Evolutionary conservation across 1,140 invertebrate genomes (phyloP).

Genomic region (Hormaphis cornu): DNA sequence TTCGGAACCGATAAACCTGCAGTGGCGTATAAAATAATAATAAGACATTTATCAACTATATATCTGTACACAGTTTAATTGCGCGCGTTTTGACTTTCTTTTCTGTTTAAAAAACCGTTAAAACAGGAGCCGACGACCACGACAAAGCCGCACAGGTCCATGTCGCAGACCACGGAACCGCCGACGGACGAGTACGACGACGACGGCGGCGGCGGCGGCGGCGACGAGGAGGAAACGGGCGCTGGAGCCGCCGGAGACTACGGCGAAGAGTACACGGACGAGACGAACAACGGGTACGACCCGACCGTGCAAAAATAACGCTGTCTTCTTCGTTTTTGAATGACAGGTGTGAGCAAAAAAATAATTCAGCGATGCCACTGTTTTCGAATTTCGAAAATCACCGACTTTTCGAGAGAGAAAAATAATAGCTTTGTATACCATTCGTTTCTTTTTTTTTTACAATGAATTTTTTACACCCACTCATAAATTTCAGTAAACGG

Average conservation of each 20-base stretch:
- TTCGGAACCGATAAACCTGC: too few relatives aligned
- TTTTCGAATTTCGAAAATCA: too few relatives aligned
- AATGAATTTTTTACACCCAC: too few relatives aligned
- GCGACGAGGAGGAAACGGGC: constrained; percentile 5
- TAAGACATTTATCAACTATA: neutral
- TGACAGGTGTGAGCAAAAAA: neutral
- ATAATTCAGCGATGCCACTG: too few relatives aligned
- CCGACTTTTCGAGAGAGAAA: too few relatives aligned
- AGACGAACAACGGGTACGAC: neutral
- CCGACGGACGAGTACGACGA: constrained; percentile 13
- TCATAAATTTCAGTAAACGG: too few relatives aligned
- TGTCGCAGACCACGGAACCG: constrained; percentile 11
- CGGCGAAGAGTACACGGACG: neutral
- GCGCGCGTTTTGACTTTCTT: too few relatives aligned
- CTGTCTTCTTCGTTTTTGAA: neutral
- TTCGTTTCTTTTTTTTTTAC: too few relatives aligned
- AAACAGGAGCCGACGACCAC: constrained; percentile 11
- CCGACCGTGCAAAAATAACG: neutral
- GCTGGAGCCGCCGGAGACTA: constrained; percentile 3
- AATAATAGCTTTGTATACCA: too few relatives aligned
- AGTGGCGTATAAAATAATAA: too few relatives aligned
- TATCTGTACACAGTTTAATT: neutral
- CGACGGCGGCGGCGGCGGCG: neutral
- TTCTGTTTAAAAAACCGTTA: too few relatives aligned
- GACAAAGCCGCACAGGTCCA: constrained; percentile 10